Percentiles rank a stretch among this genome's conserved stretches.
phyloP scores from a whole-genome alignment of 2,888 invertebrate species.

The Hirtodrosophila alboralis region DNA sequence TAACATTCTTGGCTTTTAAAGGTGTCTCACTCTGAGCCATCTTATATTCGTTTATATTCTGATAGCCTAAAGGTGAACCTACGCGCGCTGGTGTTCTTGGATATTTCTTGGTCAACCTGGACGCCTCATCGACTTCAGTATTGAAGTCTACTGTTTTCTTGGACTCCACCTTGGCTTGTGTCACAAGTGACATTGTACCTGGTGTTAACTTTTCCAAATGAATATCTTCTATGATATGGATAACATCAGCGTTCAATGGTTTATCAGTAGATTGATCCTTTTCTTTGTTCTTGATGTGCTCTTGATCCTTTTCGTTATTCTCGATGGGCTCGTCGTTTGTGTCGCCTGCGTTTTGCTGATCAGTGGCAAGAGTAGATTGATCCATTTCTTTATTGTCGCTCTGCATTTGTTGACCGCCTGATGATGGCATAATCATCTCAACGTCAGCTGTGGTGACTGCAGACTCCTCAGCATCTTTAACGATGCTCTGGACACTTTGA shows the following conservation, averaged over 20 bases:
- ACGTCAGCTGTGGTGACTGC: too few species aligned
- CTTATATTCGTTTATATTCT: background rate
- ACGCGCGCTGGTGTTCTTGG: constrained; percentile 72
- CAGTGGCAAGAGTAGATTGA: too few species aligned
- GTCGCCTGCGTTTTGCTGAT: too few species aligned
- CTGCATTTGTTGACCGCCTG: too few species aligned
- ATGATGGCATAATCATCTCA: too few species aligned
- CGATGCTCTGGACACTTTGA: too few species aligned
- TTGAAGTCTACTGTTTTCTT: constrained; percentile 59
- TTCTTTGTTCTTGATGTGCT: too few species aligned
- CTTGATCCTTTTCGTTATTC: too few species aligned
- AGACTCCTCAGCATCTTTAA: too few species aligned
- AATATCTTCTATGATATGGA: background rate
- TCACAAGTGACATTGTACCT: background rate
- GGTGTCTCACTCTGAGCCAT: constrained; percentile 24
- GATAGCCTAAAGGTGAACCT: background rate
- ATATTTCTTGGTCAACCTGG: constrained; percentile 60
- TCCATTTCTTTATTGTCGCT: too few species aligned
- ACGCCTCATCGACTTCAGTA: constrained; percentile 27
- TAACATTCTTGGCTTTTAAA: constrained; percentile 11
- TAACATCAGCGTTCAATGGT: background rate
- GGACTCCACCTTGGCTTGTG: constrained; percentile 4
- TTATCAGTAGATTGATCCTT: too few species aligned
- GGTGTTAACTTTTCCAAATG: constrained; percentile 24
- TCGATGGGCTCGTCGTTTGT: too few species aligned